Evolutionary conservation across 1,140 invertebrate genomes (phyloP), one percentile per base, ranked within the genome.

Genomic region (Drosophila takahashii): DNA sequence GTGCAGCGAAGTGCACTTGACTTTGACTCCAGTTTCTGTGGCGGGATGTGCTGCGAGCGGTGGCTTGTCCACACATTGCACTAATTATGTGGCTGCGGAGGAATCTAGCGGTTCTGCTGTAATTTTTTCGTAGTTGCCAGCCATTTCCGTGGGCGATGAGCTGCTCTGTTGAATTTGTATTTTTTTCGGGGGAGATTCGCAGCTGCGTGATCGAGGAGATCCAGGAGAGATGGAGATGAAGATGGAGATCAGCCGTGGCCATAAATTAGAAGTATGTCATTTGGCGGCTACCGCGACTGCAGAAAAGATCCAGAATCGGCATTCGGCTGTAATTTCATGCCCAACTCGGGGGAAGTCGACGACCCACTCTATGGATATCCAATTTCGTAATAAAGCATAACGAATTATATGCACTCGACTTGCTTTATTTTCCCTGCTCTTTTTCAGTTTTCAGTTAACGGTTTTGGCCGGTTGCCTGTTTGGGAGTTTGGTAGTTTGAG

Each of bases 311-410:
- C 61, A 70, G 56, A 77, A 77, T 70, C 75, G 64, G 62, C 71
- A 79, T 83, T 75, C 81, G 71, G 64, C 62, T 85, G 78, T 79
- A 79, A 83, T 83, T 84, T 83, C 76, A 72, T 52, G 73, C 73
- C 57, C 64, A 77, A 81, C 62, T 76, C 59, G 48, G 67, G 64
- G 42, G 50, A 67, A 59, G 50, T 45, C 62, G 57, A 27, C 64
- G 60, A 67, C 51, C 58, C 62, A 80, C 79, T 79, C 84, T 73
- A 73, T 87, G 84, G 64, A 90, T 89, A 89, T 89, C 84, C 84
- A 89, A 89, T 89, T 89, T 89, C 84, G 80, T 89, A 89, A 89
- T 89, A 89, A 89, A 89, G 85, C 84, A 89, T 89, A 89, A 90
- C 84, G 84, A 89, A 89, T 89, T 90, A 87, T 90, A 87, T 89